These are phyloP conservation scores for Cantharis nigra DNA, from an alignment of 2,888 invertebrate species.

Conservation along the genomic window DNA sequence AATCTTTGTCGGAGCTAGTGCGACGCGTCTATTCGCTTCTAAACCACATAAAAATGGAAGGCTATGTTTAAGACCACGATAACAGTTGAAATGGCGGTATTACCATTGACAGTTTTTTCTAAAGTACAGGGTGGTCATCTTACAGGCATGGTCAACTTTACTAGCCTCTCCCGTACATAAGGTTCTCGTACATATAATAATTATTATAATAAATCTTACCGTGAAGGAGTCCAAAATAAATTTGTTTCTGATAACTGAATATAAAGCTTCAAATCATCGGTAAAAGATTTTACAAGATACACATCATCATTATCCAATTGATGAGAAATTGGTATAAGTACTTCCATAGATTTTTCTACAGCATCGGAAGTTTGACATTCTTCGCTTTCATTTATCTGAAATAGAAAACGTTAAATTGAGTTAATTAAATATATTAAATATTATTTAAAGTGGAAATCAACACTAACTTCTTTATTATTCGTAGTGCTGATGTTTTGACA, in stretches of 20 bases:
- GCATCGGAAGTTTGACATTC: neutral
- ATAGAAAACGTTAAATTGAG: neutral
- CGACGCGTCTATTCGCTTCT: too few species aligned
- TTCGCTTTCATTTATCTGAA: neutral
- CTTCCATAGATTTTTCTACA: conserved; percentile 22
- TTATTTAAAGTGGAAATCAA: neutral
- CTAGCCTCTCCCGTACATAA: too few species aligned
- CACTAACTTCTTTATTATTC: neutral
- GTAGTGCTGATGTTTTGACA: conserved; percentile 22
- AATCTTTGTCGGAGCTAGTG: too few species aligned
- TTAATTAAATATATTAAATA: neutral
- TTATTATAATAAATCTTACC: conserved; percentile 8
- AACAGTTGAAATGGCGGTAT: too few species aligned
- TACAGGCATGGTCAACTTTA: too few species aligned
- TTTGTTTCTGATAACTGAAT: conserved; percentile 17
- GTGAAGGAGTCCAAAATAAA: conserved; percentile 24
- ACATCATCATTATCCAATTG: neutral
- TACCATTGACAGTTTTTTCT: too few species aligned
- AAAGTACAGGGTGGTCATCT: too few species aligned
- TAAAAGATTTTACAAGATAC: neutral
- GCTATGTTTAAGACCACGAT: too few species aligned
- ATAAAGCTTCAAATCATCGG: conserved; percentile 11
- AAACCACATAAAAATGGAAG: too few species aligned
- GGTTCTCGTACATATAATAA: too few species aligned
- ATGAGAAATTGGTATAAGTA: conserved; percentile 12